Evolutionary conservation across 64 coral and sea anemone species (phyloP).

Genomic region (Stylophora pistillata): DNA sequence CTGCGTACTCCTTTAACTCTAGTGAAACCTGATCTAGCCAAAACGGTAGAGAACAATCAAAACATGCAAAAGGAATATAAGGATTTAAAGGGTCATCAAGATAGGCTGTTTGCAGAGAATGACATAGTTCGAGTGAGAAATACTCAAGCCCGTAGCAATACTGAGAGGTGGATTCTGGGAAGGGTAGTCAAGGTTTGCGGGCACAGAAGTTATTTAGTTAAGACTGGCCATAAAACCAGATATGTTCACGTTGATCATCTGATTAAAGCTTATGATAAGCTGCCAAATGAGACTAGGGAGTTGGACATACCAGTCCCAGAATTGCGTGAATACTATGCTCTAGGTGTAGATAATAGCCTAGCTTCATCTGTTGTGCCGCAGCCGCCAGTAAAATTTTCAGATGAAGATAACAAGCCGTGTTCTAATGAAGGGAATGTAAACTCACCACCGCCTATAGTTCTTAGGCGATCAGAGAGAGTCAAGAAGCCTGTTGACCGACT

Average conservation of each 20-base stretch:
- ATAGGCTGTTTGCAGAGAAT: conserved; percentile 14
- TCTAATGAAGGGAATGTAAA: too few species aligned
- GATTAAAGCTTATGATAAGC: conserved; percentile 65
- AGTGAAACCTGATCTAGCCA: conserved; percentile 35
- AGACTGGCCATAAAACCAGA: conserved; percentile 54
- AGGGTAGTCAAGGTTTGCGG: conserved; percentile 86
- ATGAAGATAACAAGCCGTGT: too few species aligned
- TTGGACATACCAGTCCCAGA: too few species aligned
- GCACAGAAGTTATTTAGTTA: conserved; percentile 62
- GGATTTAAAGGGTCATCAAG: too few species aligned
- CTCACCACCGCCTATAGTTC: too few species aligned
- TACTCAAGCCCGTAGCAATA: background rate
- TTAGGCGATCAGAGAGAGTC: too few species aligned
- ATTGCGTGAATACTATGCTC: too few species aligned
- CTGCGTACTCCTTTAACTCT: conserved; percentile 16
- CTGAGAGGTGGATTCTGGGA: too few species aligned
- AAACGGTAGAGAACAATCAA: conserved; percentile 22
- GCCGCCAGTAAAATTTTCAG: too few species aligned
- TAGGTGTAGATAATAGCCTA: too few species aligned
- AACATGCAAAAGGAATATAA: conserved; percentile 30
- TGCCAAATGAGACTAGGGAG: conserved; percentile 25
- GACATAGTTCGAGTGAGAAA: conserved; percentile 4
- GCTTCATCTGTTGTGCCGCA: too few species aligned
- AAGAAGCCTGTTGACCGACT: too few species aligned
- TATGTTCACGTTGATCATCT: conserved; percentile 79